Conservation (phyloP, 2,113 vertebrate genomes). For the Malurus melanocephalus region DNA sequence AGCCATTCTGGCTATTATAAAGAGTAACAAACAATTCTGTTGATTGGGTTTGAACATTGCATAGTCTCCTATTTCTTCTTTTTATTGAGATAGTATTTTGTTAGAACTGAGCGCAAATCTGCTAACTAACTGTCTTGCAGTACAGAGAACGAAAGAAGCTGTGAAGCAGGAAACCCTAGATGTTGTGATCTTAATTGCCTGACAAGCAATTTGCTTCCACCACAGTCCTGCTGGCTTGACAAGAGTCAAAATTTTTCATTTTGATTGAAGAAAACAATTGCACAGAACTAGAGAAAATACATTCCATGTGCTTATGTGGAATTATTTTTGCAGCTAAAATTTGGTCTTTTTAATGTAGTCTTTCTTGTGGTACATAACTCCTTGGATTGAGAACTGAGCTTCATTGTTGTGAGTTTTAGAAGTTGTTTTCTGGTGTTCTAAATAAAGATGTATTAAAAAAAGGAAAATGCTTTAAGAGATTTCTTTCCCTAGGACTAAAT, state of each 20-base stretch:
- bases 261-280: background rate
- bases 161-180: background rate
- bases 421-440: background rate
- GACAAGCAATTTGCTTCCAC: background rate
- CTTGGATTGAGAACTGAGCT: background rate
- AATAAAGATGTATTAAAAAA: background rate
- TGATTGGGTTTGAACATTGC: background rate
- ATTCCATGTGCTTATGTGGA: background rate
- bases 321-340: background rate
- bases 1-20: background rate
- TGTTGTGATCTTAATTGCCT: background rate
- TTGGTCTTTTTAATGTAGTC: background rate
- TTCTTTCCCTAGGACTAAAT: background rate
- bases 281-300: background rate
- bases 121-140: background rate
- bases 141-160: background rate
- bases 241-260: background rate
- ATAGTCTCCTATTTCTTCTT: background rate
- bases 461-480: background rate
- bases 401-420: background rate
- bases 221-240: background rate
- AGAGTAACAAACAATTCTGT: background rate
- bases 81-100: background rate
- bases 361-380: background rate
- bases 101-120: rapidly evolving